phyloP scores from a whole-genome alignment of 2,797 vertebrate genomes.

The Lithobates sylvaticus region DNA sequence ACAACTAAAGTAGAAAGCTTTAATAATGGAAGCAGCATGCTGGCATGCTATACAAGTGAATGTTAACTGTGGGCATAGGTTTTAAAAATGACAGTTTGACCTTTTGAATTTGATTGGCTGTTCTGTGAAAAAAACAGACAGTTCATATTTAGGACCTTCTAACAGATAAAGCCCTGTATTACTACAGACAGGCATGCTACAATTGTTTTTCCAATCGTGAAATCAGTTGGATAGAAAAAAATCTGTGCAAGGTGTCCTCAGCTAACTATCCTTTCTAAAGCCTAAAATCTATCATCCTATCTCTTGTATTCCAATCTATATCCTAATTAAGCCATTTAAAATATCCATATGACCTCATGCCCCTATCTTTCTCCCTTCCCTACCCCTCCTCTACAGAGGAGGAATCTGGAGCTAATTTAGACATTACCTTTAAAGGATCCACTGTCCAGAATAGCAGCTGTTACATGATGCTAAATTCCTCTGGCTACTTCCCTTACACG shows the following conservation, averaged over 20 bases:
- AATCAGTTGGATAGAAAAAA: background rate
- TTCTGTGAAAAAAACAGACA: no score
- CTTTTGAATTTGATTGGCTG: no score
- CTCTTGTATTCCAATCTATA: conserved; percentile 65
- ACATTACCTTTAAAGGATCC: conserved; percentile 60
- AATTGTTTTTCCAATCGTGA: no score
- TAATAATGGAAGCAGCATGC: no score
- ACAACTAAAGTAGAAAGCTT: no score
- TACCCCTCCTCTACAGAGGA: conserved; percentile 43
- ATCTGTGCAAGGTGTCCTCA: conserved; percentile 10
- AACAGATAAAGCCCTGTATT: no score
- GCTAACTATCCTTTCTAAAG: background rate
- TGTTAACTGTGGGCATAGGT: no score
- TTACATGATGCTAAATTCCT: conserved; percentile 58
- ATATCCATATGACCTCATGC: conserved; percentile 67
- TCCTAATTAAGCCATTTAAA: conserved; percentile 66
- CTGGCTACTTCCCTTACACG: conserved; percentile 56
- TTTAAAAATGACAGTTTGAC: no score
- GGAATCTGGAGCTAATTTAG: conserved; percentile 60
- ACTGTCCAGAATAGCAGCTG: conserved; percentile 59
- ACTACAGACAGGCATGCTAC: no score
- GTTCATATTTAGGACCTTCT: no score
- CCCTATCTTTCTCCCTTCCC: conserved; percentile 60
- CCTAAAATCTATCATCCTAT: conserved; percentile 28
- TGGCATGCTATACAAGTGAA: no score